Percentiles rank a stretch among this genome's conserved stretches.
These are phyloP conservation scores for Lacerta viridis DNA, from an alignment of 2,797 vertebrate species.

Conservation along the genomic window DNA sequence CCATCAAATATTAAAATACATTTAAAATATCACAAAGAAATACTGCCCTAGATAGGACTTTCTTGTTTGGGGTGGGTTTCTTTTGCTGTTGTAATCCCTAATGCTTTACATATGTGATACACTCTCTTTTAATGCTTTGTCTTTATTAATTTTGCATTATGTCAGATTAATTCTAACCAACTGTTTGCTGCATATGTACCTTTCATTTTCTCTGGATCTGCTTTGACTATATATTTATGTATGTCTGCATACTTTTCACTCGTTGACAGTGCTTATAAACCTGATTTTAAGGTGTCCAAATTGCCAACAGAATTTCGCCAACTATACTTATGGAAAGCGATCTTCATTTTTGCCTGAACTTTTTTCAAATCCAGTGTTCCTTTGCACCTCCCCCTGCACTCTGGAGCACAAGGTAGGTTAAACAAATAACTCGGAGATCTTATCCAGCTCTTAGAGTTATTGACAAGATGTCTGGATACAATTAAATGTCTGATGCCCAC, in stretches of 20 bases:
- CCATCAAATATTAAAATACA: too few relatives aligned
- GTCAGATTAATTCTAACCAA: neutral
- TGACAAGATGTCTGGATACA: conserved; percentile 3
- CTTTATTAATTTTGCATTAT: neutral
- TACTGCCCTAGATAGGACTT: too few relatives aligned
- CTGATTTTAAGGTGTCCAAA: neutral
- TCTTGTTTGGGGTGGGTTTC: neutral
- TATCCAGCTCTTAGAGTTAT: neutral
- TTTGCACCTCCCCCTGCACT: neutral
- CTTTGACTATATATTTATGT: neutral
- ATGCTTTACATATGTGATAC: neutral
- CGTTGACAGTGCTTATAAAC: neutral
- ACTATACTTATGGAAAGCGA: neutral
- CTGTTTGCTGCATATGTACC: neutral
- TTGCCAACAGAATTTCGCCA: neutral
- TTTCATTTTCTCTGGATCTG: neutral
- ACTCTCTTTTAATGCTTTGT: neutral
- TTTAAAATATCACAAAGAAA: neutral
- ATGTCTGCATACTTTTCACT: neutral
- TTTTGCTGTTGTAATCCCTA: neutral
- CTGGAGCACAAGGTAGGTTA: conserved; percentile 18
- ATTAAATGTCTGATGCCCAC: neutral
- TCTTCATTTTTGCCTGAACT: neutral
- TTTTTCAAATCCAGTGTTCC: neutral
- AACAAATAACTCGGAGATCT: conserved; percentile 35